A percentile compares a stretch with the other conserved stretches of the same genome.
Conservation (phyloP, 2,888 invertebrate species). For the Sisyra terminalis region DNA sequence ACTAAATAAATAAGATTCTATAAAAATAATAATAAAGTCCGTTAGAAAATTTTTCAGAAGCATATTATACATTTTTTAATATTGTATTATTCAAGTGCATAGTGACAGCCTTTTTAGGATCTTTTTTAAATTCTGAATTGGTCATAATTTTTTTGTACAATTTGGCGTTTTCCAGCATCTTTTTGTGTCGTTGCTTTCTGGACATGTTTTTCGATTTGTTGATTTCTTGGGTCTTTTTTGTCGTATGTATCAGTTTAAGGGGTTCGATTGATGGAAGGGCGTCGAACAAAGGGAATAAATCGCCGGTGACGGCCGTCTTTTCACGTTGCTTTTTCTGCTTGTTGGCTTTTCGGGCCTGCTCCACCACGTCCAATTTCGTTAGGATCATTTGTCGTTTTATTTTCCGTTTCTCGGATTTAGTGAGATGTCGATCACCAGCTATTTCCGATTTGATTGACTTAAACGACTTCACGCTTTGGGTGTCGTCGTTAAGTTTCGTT, state of each 20-base stretch:
- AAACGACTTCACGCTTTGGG: slow-evolving; percentile 18
- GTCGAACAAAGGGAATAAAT: slow-evolving; percentile 20
- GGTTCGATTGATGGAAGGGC: slow-evolving; percentile 21
- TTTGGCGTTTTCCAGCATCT: neutral
- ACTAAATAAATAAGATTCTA: neutral
- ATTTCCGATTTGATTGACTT: slow-evolving; percentile 19
- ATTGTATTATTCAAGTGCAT: neutral
- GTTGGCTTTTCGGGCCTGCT: slow-evolving; percentile 18
- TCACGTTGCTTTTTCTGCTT: slow-evolving; percentile 18
- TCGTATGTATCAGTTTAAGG: slow-evolving; percentile 11
- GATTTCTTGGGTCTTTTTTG: no score
- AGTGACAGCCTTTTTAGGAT: neutral
- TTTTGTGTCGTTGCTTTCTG: neutral
- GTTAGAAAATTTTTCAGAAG: neutral
- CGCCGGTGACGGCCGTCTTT: slow-evolving; percentile 18
- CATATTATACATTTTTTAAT: neutral
- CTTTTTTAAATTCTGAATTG: neutral
- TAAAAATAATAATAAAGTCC: neutral
- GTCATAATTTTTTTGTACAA: neutral
- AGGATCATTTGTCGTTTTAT: slow-evolving; percentile 18
- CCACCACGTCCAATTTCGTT: slow-evolving; percentile 19
- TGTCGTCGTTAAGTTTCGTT: slow-evolving; percentile 16
- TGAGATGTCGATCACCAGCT: slow-evolving; percentile 13
- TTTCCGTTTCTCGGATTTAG: slow-evolving; percentile 22
- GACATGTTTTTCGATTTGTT: no score